Base-by-base conservation (phyloP, 2,797 vertebrate species). In the Yasuhikotakia modesta region DNA sequence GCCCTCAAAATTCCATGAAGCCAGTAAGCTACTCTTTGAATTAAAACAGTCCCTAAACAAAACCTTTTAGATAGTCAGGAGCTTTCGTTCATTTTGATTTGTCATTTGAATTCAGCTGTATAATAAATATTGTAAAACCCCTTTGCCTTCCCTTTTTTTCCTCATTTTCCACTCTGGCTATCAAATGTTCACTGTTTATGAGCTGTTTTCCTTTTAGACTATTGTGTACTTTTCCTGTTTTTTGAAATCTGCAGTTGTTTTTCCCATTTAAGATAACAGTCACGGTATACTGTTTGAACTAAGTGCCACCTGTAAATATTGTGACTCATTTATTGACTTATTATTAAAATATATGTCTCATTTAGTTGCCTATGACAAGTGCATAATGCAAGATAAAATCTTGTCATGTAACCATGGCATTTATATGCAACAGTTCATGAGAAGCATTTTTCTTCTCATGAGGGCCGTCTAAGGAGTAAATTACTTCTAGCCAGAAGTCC, bases 151-250 rank as follows among this genome's bases (percentile, higher is more conserved):
- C 19, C 52, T 68, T 79, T 66, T 70, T 81, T n/a, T n/a, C n/a
- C 72, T 69, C 76, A 80, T 75, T 76, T 82, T 80, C 72, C 72
- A 66, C 80, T 84, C 86, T 85, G 39, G n/a, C 67, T 74, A 1
- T 10, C 14, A n/a, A 45, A 16, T 24, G 0, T 21, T 67, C 45
- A 60, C 48, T n/a, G 30, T 35, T 66, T 57, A 4, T 58, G 70
- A 22, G 52, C 63, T 57, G 3, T 79, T 82, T 77, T 79, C 82
- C 80, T 78, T 64, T 53, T 63, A 71, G 27, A 43, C 89, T 45
- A 90, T 92, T 92, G 90, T 92, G 73, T 27, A 76, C 63, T 50
- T 86, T 92, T 92, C 88, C 90, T 90, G 13, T 88, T 84, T 60
- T 83, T 50, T 63, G 66, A 85, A 87, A 89, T 87, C 90, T 91